Base-by-base conservation (phyloP, 2,797 vertebrate genomes). In the Enteromius radiatus region DNA sequence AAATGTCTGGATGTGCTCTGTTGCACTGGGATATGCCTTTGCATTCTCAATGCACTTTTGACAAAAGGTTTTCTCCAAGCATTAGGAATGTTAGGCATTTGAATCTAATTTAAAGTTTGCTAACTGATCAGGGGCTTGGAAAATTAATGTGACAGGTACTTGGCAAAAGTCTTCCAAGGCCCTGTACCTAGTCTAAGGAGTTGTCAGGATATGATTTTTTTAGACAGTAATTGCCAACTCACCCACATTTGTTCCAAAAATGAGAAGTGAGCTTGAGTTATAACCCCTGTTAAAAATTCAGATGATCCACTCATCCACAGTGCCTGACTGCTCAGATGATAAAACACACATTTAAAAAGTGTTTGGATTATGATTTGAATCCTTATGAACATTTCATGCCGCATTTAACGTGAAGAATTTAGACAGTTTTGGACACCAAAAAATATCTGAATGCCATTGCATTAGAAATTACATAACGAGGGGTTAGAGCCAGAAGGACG, bases 51-150 rank as follows among this genome's bases (percentile, higher is more conserved):
- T 52, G 63, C 64, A 68, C 69, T 73, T 73, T 49, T 79, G 36
- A 86, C 43, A 56, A 64, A 68, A 56, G 76, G 12, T 56, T 86
- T 84, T 71, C 47, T 61, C 19, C 36, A 64, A 43, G 23, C 56
- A 77, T 67, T 59, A 75, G 31, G 68, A 79, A 81, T 78, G 75
- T 61, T 63, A 70, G 78, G 79, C 33, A 82, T 79, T 80, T 59
- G 41, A 76, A 70, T 82, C 56, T 82, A 45, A 82, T 84, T 84
- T 84, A 81, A 80, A 83, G 81, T 83, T 83, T 36, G 81, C 77
- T n/a, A 79, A 69, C 43, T 36, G 76, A 85, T 56, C 76, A 43
- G 75, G 65, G 56, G n/a, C 70, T 49, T 78, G 79, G 38, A 71
- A 81, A 49, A 71, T 76, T 43, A 67, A 81, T 71, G 54, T 76